Percentiles rank a stretch among this genome's conserved stretches.
These are phyloP conservation scores for Podilymbus podiceps DNA, from an alignment of 2,113 vertebrate species.

Conservation along the genomic window DNA sequence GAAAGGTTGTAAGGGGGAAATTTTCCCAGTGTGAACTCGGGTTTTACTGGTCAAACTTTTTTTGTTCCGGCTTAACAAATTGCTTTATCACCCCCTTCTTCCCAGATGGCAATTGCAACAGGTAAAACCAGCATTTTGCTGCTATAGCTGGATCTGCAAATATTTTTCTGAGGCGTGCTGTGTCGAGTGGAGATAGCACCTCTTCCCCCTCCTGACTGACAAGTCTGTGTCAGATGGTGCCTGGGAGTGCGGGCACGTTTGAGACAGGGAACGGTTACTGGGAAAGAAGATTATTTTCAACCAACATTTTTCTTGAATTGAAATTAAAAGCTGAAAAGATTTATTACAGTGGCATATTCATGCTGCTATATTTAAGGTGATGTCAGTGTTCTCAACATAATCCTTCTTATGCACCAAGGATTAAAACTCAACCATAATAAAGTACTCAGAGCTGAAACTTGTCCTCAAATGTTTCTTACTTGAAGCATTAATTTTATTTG, in stretches of 20 bases:
- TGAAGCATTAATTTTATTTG: background rate
- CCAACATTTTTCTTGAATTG: background rate
- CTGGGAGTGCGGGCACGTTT: background rate
- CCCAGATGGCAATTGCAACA: background rate
- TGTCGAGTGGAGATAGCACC: background rate
- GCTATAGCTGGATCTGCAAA: background rate
- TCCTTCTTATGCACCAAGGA: slow-evolving; percentile 17
- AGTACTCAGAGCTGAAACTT: background rate
- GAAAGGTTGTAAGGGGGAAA: background rate
- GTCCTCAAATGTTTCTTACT: slow-evolving; percentile 42
- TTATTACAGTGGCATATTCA: slow-evolving; percentile 36
- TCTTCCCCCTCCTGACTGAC: background rate
- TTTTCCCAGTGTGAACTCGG: background rate
- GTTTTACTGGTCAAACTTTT: background rate
- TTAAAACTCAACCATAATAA: slow-evolving; percentile 52
- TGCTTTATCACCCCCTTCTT: background rate
- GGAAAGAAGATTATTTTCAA: slow-evolving; percentile 23
- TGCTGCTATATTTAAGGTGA: slow-evolving; percentile 58
- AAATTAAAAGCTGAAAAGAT: slow-evolving; percentile 55
- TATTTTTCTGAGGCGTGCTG: background rate
- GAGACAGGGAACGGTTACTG: background rate
- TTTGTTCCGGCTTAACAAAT: background rate
- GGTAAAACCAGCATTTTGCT: background rate
- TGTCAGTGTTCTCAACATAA: slow-evolving; percentile 40
- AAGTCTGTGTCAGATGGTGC: background rate